phyloP scores from a whole-genome alignment of 2,888 invertebrate species.

The Sminthurinus aureus region DNA sequence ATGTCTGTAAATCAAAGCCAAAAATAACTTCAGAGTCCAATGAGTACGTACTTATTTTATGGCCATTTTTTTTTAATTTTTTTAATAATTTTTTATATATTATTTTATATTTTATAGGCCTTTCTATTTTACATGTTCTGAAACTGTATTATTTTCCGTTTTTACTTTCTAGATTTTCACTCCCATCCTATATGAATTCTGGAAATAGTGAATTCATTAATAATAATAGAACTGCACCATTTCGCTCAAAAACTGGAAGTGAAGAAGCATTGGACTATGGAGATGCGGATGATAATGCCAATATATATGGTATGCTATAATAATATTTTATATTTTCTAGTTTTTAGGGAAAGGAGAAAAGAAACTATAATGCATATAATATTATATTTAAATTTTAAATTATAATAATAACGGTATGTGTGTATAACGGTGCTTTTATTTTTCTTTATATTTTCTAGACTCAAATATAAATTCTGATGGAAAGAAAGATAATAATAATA shows the following conservation, averaged over 20 bases:
- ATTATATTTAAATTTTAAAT: neutral
- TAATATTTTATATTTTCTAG: neutral
- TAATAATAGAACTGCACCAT: neutral
- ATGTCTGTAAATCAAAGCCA: neutral
- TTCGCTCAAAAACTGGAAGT: neutral
- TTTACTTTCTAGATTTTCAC: neutral
- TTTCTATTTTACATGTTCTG: neutral
- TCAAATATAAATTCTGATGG: constrained; percentile 7
- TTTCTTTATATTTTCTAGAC: too few relatives aligned
- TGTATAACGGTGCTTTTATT: too few relatives aligned
- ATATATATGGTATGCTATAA: constrained; percentile 24
- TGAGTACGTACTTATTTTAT: neutral
- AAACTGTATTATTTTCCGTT: neutral
- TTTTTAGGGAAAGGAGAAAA: neutral
- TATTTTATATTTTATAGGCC: neutral
- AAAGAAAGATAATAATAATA: constrained; percentile 27
- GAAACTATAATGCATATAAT: neutral
- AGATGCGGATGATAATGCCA: constrained; percentile 26
- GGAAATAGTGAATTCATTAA: too few relatives aligned
- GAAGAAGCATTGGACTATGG: neutral
- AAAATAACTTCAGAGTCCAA: neutral
- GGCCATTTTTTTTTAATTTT: neutral
- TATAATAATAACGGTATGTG: too few relatives aligned
- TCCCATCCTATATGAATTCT: too few relatives aligned
- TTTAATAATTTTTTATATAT: neutral